Evolutionary conservation across 2,888 invertebrate species (phyloP).

Genomic region (Gastrophysa polygoni): DNA sequence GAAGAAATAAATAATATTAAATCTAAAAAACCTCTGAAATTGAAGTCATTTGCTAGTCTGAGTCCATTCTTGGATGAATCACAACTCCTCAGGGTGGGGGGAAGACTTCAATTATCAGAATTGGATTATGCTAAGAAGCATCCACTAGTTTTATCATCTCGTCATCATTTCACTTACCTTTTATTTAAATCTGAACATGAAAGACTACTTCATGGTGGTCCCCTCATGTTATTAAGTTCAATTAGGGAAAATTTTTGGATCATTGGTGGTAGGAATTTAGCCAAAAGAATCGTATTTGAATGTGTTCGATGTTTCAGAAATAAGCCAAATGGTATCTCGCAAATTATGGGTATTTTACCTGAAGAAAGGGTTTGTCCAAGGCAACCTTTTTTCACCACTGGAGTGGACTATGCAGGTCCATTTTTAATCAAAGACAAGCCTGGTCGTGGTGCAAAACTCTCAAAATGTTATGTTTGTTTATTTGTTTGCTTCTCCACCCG

Average conservation of each 20-base stretch:
- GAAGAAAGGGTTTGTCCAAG: conserved; percentile 16
- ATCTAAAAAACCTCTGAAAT: not conserved
- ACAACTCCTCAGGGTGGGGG: conserved; percentile 12
- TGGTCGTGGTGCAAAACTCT: conserved; percentile 16
- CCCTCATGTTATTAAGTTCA: conserved; percentile 11
- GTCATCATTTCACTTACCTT: conserved; percentile 11
- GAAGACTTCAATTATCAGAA: conserved; percentile 10
- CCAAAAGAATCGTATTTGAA: conserved; percentile 10
- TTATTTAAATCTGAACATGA: conserved; percentile 8
- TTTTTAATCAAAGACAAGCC: conserved; percentile 21
- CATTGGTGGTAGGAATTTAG: conserved; percentile 15
- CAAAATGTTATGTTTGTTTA: conserved; percentile 19
- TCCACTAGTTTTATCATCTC: conserved; percentile 11
- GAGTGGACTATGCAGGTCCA: conserved; percentile 26
- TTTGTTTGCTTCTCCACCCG: conserved; percentile 20
- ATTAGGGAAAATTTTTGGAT: conserved; percentile 20
- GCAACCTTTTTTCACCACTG: conserved; percentile 22
- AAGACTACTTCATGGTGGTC: conserved; percentile 15
- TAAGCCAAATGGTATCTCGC: conserved; percentile 13
- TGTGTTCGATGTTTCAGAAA: conserved; percentile 19
- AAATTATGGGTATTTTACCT: conserved; percentile 25
- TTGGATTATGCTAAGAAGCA: conserved; percentile 14
- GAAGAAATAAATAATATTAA: conserved; percentile 5
- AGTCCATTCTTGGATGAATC: conserved; percentile 4
- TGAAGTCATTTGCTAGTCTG: not conserved